Evolutionary conservation across 1,140 invertebrate species (phyloP), one percentile per base, ranked within the genome.

Genomic region (Dryas iulia): DNA sequence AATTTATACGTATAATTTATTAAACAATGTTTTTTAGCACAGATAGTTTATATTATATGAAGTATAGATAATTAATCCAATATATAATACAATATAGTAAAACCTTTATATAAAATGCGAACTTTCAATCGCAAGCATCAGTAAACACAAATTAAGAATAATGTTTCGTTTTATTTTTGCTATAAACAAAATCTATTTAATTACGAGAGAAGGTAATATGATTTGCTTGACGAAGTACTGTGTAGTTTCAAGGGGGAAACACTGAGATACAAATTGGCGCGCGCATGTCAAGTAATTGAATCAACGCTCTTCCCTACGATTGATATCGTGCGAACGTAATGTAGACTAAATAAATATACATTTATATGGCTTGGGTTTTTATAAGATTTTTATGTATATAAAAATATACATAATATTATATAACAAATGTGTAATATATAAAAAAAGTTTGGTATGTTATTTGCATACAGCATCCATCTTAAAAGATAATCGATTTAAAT

Each of bases 251-350:
- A 71, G 64, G 72, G 80, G 79, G 79, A 68, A 78, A 64, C 39
- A 47, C 18, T 66, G n/a, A 59, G 73, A 76, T 85, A 89, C 88
- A 86, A 86, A 91, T 89, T 89, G 88, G 83, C 79, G 81, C 73
- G 83, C 79, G 82, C 84, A 89, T 89, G 83, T 84, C 86, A 77
- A 77, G 73, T 91, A 91, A 91, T 86, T 89, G 79, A 86, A 89
- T 91, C 79, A 85, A 71, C 71, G 47, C 81, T 83, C 87, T 80
- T 71, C 71, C 39, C 60, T 71, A 62, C 62, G 52, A 54, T 54
- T 47, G 71, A 75, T 76, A 78, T 76, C 76, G 70, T 71, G 72
- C 75, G 73, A 69, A 77, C 59, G 52, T 64, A 68, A 73, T 68
- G 63, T 66, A 68, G 30, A 63, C 35, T 71, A 59, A 47, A 60